phyloP scores from a whole-genome alignment of 2,888 invertebrate species.

The Lamellibrachia columna region DNA sequence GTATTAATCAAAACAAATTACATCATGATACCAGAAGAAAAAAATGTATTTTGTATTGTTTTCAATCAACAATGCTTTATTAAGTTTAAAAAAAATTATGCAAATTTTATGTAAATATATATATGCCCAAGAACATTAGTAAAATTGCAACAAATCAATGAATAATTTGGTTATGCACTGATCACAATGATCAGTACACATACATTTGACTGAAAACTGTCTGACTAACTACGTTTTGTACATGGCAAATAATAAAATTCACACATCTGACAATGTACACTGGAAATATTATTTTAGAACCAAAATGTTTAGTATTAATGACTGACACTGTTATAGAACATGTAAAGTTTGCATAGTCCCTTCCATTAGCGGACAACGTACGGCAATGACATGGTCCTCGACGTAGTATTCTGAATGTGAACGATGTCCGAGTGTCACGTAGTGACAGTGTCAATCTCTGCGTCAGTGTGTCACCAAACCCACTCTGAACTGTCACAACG shows the following conservation, averaged over 20 bases:
- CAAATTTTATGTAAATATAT: no score
- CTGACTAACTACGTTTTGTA: no score
- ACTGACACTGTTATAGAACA: not conserved
- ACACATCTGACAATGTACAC: no score
- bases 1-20: not conserved
- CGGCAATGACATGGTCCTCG: constrained; percentile 51
- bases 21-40: not conserved
- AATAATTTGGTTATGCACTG: not conserved
- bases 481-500: constrained; percentile 68
- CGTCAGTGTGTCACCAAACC: not conserved
- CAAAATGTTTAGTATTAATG: no score
- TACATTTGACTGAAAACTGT: no score
- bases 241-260: no score
- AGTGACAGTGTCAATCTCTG: constrained; percentile 66
- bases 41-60: not conserved
- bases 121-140: no score
- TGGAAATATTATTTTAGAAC: no score
- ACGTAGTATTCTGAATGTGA: constrained; percentile 80
- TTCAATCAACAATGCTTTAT: not conserved
- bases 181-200: no score
- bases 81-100: not conserved
- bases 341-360: not conserved
- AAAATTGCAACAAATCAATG: not conserved
- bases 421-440: constrained; percentile 74
- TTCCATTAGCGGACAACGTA: constrained; percentile 40